Conservation (phyloP, 35 echinoderm and acorn worm species). For the Holothuria glaberrima region DNA sequence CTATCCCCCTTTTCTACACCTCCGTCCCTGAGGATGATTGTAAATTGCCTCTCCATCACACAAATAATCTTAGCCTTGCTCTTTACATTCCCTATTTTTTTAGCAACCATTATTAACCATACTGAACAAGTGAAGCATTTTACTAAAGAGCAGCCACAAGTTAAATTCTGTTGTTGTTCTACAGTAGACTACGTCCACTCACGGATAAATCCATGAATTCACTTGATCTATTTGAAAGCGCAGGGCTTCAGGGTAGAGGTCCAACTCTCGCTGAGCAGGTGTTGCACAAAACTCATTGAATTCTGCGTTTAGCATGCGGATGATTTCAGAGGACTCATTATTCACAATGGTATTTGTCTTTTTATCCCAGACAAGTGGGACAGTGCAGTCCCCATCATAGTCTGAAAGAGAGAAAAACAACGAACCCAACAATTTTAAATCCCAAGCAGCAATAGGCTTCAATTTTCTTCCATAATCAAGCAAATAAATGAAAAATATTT, state of each 20-base stretch:
- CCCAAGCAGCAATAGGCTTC: neutral
- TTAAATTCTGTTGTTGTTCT: too few relatives aligned
- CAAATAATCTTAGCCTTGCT: too few relatives aligned
- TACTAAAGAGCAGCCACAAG: too few relatives aligned
- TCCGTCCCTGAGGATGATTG: too few relatives aligned
- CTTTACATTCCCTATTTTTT: too few relatives aligned
- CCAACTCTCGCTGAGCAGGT: constrained; percentile 66
- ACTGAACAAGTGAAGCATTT: too few relatives aligned
- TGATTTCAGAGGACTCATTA: constrained; percentile 89
- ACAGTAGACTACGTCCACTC: constrained; percentile 7
- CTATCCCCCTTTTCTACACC: too few relatives aligned
- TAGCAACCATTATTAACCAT: too few relatives aligned
- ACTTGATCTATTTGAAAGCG: constrained; percentile 69
- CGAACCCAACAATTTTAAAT: neutral
- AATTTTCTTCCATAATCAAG: too few relatives aligned
- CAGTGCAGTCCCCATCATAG: constrained; percentile 63
- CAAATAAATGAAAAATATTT: too few relatives aligned
- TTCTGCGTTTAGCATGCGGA: constrained; percentile 84
- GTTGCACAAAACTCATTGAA: constrained; percentile 79
- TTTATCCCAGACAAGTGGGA: constrained; percentile 88
- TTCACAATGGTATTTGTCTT: constrained; percentile 83
- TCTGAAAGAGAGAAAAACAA: constrained; percentile 57
- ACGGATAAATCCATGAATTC: constrained; percentile 85
- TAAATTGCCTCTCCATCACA: too few relatives aligned
- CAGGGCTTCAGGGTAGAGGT: constrained; percentile 76